Evolutionary conservation across 2,888 invertebrate species (phyloP), one percentile per base, ranked within the genome.

Genomic region (Chromoteleia sp.): DNA sequence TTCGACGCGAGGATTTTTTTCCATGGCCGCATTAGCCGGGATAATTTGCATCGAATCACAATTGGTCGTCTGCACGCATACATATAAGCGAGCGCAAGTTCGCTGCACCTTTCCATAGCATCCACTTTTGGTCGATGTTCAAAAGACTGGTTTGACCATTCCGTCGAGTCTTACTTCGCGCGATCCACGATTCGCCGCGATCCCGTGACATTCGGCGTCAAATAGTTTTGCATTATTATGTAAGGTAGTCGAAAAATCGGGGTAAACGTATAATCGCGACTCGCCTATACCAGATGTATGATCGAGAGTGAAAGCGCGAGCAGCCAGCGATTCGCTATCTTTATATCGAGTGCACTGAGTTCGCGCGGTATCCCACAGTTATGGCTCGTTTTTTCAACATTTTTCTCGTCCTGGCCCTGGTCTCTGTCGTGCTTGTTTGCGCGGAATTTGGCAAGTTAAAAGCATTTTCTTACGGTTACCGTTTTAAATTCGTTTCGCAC

Each of bases 281-380:
- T 83, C 83, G 85, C 17, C 41, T 67, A 80, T 84, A 84, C 85
- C 90, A 89, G 91, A 91, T 91, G 86, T 87, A 87, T 82, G 83
- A 83, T 81, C 41, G 86, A 87, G 89, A 90, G 91, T 91, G 91
- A 91, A 91, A 91, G 91, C 87, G 89, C 76, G 61, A 87, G 85
- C 84, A 85, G 80, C 83, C 84, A n/a, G 21, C 36, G 54, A 76
- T 41, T 76, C 71, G 70, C 67, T 63, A 78, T 56, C 79, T 58
- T 75, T 43, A 50, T 74, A 54, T 61, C 74, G 68, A 75, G 75
- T 54, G 52, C 52, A 71, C 25, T 76, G 41, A 56, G 19, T 58
- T 56, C 48, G 61, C 41, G 30, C 17, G 33, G 70, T 39, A 19
- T 10, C 14, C 10, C 21, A 48, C 48, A 29, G 63, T 48, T 29